Evolutionary conservation across 1,140 invertebrate genomes (phyloP), one percentile per base, ranked within the genome.

Genomic region (Leucophenga varia): DNA sequence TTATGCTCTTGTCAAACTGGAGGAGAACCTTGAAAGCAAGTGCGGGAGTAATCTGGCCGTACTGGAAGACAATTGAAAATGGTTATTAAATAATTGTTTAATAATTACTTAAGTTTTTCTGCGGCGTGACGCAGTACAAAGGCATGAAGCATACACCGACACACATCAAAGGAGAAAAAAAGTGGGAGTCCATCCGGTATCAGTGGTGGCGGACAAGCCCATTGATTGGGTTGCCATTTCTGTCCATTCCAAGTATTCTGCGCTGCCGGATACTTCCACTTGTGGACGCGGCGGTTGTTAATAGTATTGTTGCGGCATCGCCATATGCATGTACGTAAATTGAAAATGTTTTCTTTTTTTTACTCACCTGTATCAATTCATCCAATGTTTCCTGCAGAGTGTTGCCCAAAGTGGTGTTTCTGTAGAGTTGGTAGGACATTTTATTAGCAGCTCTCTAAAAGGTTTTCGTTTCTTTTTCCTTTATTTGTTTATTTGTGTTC

Each of bases 1-100:
- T 99, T 49, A 99, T 97, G 42, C 91, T 89, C 77, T 94, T 95
- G 75, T 99, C 97, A 79, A 99, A 99, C 74, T 97, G 93, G 31
- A 95, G 78, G 41, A 98, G 77, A 38, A 98, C 92, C 79, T 95
- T 95, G 31, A 92, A 82, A 2, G 95, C 94, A 50, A 98, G 77
- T 49, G 87, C 86, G 41, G 91, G 92, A 16, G 93, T 93, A 55
- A 98, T 97, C 81, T 97, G 94, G 40, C 93, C 92, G 84, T 92
- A 95, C 89, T 96, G 77, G 45, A 89, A 87, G 55, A 63, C 60
- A 74, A 58, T n/a, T n/a, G n/a, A n/a, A n/a, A n/a, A n/a, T n/a
- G n/a, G n/a, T n/a, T n/a, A n/a, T n/a, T n/a, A n/a, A n/a, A n/a
- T n/a, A n/a, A n/a, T n/a, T n/a, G n/a, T n/a, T n/a, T n/a, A n/a